Base-by-base conservation (phyloP, 1,140 invertebrate species). In the Temnothorax curvispinosus region DNA sequence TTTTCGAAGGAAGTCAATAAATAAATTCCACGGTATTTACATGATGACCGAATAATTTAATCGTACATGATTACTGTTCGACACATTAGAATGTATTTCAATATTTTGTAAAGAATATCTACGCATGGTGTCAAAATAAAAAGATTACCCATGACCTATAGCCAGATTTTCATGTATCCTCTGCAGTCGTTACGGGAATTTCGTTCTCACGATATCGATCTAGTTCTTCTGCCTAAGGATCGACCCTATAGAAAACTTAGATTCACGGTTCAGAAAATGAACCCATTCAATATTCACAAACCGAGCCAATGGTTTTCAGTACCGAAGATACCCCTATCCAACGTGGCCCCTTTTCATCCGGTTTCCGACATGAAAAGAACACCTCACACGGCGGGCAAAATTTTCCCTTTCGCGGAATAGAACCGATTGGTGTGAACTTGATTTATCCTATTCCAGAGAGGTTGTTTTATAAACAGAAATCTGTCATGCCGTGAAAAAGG, bases 201-300 rank as follows among this genome's bases (percentile, higher is more conserved):
- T 87, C 88, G 85, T 90, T 90, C 89, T 90, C 89, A 90, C 89
- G 86, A 88, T 87, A 90, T 77, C 27, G 86, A 88, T 90, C 86
- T 76, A 81, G 58, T 54, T 80, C 58, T 38, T 58, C 8, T 47
- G 58, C 41, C 27, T 41, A 67, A 44, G 58, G 2, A 35, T 32
- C 65, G 41, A 13, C 2, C 52, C 88, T 50, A 90, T 90, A 85
- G 78, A 90, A 85, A 75, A 71, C 76, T 52, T 35, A 32, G 0
- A 32, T 15, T 50, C 62, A 87, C 54, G 56, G 75, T 78, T 71
- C 62, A 90, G 89, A 90, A 90, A 90, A 89, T 87, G 85, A 88
- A 81, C 35, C 88, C 86, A 90, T 90, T 90, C 89, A 90, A 90
- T 90, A 90, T 90, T 90, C 89, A 90, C 75, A 27, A 87, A 87